phyloP scores from a whole-genome alignment of 2,113 vertebrate genomes.

The Petrocephalus microphthalmus region DNA sequence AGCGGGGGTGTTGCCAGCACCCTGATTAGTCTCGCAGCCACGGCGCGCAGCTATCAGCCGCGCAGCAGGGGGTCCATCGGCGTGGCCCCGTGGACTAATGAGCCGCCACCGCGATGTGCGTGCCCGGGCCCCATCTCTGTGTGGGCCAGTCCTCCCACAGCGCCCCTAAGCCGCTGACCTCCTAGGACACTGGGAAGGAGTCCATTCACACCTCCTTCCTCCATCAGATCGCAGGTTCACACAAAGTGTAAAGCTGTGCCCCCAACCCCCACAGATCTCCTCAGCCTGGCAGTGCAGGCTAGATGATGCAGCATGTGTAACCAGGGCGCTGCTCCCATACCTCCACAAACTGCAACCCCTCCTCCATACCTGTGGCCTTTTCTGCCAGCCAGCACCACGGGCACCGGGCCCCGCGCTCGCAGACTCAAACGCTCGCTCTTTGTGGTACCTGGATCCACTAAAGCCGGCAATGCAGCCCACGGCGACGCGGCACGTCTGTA shows the following conservation, averaged over 20 bases:
- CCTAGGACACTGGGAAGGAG: neutral
- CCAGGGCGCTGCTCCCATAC: neutral
- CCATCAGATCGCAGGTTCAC: neutral
- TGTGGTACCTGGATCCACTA: neutral
- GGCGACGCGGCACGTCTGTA: conserved; percentile 35
- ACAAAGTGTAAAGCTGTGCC: neutral
- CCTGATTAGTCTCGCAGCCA: conserved; percentile 56
- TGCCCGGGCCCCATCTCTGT: conserved; percentile 39
- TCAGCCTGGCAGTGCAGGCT: no score
- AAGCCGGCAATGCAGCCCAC: conserved; percentile 27
- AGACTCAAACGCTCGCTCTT: neutral
- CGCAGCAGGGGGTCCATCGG: conserved; percentile 59
- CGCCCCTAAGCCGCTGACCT: conserved; percentile 41
- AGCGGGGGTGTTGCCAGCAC: conserved; percentile 10
- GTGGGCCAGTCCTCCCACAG: conserved; percentile 15
- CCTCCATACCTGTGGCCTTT: neutral
- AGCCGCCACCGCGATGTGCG: conserved; percentile 53
- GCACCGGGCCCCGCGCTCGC: neutral
- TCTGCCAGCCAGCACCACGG: neutral
- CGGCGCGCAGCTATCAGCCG: conserved; percentile 54
- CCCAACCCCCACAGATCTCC: no score
- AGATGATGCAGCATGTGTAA: neutral
- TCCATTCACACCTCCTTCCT: neutral
- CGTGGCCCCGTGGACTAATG: conserved; percentile 57
- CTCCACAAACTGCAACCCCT: neutral